These are phyloP conservation scores for Ammospiza caudacuta DNA, from an alignment of 2,113 vertebrate genomes.

Conservation along the genomic window DNA sequence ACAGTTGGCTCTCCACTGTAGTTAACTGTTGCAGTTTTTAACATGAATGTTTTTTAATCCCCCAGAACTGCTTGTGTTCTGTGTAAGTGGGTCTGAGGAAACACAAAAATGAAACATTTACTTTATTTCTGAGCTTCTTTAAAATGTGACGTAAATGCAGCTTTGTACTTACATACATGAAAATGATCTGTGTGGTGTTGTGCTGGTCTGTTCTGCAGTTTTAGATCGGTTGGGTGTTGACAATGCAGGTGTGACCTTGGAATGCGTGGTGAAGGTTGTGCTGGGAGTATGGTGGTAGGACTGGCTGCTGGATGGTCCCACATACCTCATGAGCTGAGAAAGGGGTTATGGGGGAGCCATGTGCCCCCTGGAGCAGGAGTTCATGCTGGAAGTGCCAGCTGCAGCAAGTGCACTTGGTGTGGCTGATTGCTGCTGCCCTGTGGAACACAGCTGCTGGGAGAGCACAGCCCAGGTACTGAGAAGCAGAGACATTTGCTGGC, in stretches of 20 bases:
- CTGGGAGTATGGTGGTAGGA: not conserved
- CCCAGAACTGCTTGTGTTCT: not conserved
- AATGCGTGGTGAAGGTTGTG: not conserved
- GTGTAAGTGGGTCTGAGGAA: not conserved
- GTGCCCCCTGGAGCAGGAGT: not conserved
- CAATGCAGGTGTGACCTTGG: not conserved
- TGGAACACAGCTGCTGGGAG: not conserved
- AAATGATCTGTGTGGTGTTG: not conserved
- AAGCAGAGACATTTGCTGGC: not conserved
- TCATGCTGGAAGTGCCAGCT: not conserved
- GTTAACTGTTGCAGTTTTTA: not conserved
- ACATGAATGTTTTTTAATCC: not conserved
- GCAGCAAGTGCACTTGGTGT: not conserved
- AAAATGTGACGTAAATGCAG: not conserved
- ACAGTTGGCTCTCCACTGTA: not conserved
- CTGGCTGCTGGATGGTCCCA: not conserved
- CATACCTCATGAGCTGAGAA: accelerated
- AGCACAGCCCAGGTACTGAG: not conserved
- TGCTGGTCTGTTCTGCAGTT: not conserved
- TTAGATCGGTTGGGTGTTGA: not conserved
- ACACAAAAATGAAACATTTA: not conserved
- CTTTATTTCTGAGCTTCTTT: not conserved
- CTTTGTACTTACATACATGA: accelerated
- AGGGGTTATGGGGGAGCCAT: not conserved
- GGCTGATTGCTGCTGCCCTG: not conserved